A percentile compares a stretch with the other conserved stretches of the same genome.
These are phyloP conservation scores for Gobiocypris rarus DNA, from an alignment of 2,113 vertebrate species.

Conservation along the genomic window DNA sequence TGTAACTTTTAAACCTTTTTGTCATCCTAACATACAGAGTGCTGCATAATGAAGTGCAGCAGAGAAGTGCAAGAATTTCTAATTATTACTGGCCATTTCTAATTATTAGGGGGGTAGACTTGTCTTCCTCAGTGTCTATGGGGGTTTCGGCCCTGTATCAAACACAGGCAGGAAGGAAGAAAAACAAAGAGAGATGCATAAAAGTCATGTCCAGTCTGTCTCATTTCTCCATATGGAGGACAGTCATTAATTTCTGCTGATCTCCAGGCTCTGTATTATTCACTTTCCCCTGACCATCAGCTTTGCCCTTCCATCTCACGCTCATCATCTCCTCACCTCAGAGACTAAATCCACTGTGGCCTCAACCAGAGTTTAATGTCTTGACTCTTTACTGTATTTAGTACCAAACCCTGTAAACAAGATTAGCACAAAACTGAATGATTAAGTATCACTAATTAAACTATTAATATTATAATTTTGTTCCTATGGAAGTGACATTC, in stretches of 20 bases:
- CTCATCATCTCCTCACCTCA: slow-evolving; percentile 24
- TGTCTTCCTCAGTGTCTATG: no score
- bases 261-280: slow-evolving; percentile 30
- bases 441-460: neutral
- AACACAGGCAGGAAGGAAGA: neutral
- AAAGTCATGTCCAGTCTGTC: slow-evolving; percentile 36
- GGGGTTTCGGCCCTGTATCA: no score
- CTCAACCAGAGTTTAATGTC: neutral
- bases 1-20: no score
- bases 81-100: no score
- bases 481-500: neutral
- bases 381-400: slow-evolving; percentile 10
- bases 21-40: no score
- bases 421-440: neutral
- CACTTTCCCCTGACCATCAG: slow-evolving; percentile 29
- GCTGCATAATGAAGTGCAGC: no score
- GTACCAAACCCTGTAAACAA: neutral
- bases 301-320: slow-evolving; percentile 21
- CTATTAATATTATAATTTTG: neutral
- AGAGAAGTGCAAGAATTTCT: no score
- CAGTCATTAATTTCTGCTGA: slow-evolving; percentile 57
- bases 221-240: slow-evolving; percentile 2
- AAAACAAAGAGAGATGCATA: slow-evolving; percentile 4
- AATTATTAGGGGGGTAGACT: no score
- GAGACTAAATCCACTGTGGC: slow-evolving; percentile 1